Percentiles rank a stretch among this genome's conserved stretches.
Conservation (phyloP, 1,140 invertebrate species). For the Chironomus tepperi region DNA sequence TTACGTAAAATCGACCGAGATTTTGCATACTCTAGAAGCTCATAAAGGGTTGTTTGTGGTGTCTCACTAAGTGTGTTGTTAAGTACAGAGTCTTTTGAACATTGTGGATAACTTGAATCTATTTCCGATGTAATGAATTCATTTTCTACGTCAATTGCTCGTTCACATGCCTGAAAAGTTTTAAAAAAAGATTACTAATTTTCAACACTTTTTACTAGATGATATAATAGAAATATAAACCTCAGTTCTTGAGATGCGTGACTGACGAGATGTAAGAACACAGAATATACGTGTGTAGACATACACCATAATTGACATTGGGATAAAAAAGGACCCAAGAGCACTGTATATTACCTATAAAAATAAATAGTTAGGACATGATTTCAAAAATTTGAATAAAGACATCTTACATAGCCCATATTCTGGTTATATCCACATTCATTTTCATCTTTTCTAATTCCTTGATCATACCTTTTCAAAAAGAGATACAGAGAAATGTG, state of each 20-base stretch:
- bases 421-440: slow-evolving; percentile 70
- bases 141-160: slow-evolving; percentile 27
- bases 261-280: slow-evolving; percentile 60
- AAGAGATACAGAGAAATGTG: no score
- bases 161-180: not conserved
- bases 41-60: not conserved
- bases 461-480: slow-evolving; percentile 51
- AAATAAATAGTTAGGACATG: not conserved
- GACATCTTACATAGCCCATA: slow-evolving; percentile 76
- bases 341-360: slow-evolving; percentile 46
- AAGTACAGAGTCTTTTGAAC: not conserved
- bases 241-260: slow-evolving; percentile 37
- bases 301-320: slow-evolving; percentile 84
- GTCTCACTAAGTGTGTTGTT: not conserved
- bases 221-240: not conserved
- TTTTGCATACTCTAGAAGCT: slow-evolving; percentile 19
- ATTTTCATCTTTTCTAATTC: slow-evolving; percentile 47
- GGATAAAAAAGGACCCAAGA: slow-evolving; percentile 87
- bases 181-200: not conserved
- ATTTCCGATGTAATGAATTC: slow-evolving; percentile 34
- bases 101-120: slow-evolving; percentile 9
- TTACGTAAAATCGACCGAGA: not conserved
- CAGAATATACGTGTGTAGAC: slow-evolving; percentile 83
- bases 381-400: not conserved
- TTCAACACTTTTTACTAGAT: not conserved